These are phyloP conservation scores for Serrognathus titanus DNA, from an alignment of 2,888 invertebrate genomes.

Conservation along the genomic window DNA sequence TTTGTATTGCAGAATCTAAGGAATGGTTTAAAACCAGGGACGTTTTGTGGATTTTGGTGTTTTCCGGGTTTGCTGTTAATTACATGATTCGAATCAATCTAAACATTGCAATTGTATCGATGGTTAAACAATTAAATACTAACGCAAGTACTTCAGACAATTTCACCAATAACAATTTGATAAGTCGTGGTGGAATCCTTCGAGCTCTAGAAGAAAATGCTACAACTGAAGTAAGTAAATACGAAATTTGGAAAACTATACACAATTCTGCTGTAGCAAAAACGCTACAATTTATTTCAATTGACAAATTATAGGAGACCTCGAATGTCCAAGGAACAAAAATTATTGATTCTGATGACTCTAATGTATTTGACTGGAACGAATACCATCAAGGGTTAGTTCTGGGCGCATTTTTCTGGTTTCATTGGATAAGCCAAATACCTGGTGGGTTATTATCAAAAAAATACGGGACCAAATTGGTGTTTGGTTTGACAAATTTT, in stretches of 20 bases:
- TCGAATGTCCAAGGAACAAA: too few relatives aligned
- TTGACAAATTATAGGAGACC: too few relatives aligned
- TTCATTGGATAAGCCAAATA: constrained; percentile 68
- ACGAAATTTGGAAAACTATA: neutral
- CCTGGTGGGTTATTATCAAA: constrained; percentile 69
- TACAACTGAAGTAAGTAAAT: too few relatives aligned
- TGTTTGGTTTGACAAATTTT: constrained; percentile 67
- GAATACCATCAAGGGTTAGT: constrained; percentile 62
- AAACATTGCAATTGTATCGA: constrained; percentile 66
- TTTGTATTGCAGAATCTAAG: constrained; percentile 17
- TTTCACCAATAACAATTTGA: neutral
- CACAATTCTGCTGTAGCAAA: too few relatives aligned
- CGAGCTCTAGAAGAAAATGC: too few relatives aligned
- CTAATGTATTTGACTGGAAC: constrained; percentile 55
- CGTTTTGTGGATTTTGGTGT: constrained; percentile 62
- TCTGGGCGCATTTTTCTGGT: constrained; percentile 69
- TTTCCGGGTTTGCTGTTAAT: constrained; percentile 64
- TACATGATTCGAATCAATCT: constrained; percentile 67
- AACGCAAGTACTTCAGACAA: constrained; percentile 2
- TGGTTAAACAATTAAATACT: constrained; percentile 48
- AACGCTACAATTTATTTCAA: neutral
- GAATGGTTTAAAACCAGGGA: constrained; percentile 38
- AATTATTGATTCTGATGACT: neutral
- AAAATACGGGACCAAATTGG: constrained; percentile 66
- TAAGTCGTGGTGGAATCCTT: too few relatives aligned